A percentile compares a stretch with the other conserved stretches of the same genome.
These are phyloP conservation scores for Taenaris catops DNA, from an alignment of 2,888 invertebrate genomes.

Conservation along the genomic window DNA sequence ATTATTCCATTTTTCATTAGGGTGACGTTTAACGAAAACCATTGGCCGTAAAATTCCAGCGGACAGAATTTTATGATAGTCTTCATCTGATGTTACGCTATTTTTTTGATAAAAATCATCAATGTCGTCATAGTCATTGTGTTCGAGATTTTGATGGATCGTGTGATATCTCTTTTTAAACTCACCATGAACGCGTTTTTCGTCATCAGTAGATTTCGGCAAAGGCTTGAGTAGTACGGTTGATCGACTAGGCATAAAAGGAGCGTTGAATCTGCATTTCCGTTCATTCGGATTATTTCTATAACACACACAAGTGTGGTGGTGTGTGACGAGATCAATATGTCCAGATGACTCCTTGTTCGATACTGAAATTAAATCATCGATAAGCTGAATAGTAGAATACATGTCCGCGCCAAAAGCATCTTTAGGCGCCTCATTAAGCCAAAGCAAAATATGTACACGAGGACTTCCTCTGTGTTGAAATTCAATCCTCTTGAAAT, in stretches of 20 bases:
- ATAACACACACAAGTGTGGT: constrained; percentile 29
- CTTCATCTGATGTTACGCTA: constrained; percentile 20
- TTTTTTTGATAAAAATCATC: constrained; percentile 25
- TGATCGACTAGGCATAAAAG: constrained; percentile 14
- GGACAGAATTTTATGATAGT: constrained; percentile 23
- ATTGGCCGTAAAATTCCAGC: constrained; percentile 40
- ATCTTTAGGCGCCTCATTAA: constrained; percentile 25
- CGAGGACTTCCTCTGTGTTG: constrained; percentile 33
- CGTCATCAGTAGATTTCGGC: constrained; percentile 20
- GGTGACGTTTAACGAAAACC: constrained; percentile 36
- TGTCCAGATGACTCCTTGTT: constrained; percentile 26
- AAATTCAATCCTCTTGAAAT: constrained; percentile 33
- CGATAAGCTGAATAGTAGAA: constrained; percentile 29
- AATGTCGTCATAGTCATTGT: constrained; percentile 23
- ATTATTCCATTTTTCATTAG: constrained; percentile 45
- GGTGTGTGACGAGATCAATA: constrained; percentile 28
- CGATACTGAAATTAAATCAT: constrained; percentile 30
- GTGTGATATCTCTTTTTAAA: constrained; percentile 17
- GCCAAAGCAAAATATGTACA: constrained; percentile 30
- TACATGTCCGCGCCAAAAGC: constrained; percentile 25
- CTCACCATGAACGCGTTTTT: constrained; percentile 17
- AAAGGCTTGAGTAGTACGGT: constrained; percentile 21
- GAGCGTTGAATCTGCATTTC: constrained; percentile 36
- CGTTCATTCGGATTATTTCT: constrained; percentile 21
- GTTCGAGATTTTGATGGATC: constrained; percentile 24